Percentiles rank a stretch among this genome's conserved stretches.
Conservation (phyloP, 2,797 vertebrate species). For the Dipus sagitta region DNA sequence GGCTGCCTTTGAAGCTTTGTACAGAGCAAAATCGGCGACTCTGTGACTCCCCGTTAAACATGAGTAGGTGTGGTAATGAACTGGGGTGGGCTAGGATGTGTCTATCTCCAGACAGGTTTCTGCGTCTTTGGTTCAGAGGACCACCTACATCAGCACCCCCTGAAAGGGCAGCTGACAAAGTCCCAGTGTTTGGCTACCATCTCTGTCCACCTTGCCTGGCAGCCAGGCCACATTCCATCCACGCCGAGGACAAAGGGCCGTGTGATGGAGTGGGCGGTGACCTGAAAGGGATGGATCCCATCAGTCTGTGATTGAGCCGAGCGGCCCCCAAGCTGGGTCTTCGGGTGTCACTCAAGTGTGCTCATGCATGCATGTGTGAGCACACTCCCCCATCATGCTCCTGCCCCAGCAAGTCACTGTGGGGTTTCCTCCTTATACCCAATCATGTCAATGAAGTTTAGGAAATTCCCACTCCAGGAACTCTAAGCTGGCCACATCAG, state of each 20-base stretch:
- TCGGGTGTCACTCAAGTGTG: background rate
- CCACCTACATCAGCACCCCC: background rate
- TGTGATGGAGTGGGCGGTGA: background rate
- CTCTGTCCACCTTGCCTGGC: background rate
- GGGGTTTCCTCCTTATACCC: background rate
- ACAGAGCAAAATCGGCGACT: background rate
- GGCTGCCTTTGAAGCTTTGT: background rate
- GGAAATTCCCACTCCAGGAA: slow-evolving; percentile 40
- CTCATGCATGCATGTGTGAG: background rate
- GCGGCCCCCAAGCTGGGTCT: background rate
- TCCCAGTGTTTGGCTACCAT: background rate
- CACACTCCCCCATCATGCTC: background rate
- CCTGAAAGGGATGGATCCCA: background rate
- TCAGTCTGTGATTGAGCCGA: background rate
- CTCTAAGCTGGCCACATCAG: background rate
- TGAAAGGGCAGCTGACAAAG: background rate
- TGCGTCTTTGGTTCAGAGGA: background rate
- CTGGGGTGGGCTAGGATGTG: accelerated
- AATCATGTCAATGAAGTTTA: background rate
- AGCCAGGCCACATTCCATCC: background rate
- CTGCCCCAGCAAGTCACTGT: background rate
- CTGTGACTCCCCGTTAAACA: background rate
- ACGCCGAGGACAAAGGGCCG: background rate
- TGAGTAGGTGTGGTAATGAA: background rate
- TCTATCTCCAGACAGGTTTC: background rate